A percentile compares a stretch with the other conserved stretches of the same genome.
Conservation (phyloP, 1,140 invertebrate species). For the Mamestra configurata region DNA sequence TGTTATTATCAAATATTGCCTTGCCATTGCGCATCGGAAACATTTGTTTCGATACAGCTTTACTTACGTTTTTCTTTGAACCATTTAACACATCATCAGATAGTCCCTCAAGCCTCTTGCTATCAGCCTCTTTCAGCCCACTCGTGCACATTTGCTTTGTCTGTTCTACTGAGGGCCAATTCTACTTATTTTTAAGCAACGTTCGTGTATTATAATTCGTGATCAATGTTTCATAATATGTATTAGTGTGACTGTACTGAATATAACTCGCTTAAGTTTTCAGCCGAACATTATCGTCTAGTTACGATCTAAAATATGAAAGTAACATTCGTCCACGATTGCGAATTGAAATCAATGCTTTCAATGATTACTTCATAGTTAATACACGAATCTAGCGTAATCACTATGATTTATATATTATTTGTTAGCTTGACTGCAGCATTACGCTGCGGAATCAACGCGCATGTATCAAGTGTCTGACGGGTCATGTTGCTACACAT, state of each 20-base stretch:
- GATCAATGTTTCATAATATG: no score
- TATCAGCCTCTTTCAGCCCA: no score
- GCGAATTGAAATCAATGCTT: slow-evolving; percentile 28
- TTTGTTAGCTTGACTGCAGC: neutral
- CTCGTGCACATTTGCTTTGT: no score
- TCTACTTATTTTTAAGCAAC: no score
- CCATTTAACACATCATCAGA: no score
- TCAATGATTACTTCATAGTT: slow-evolving; percentile 40
- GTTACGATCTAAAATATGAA: slow-evolving; percentile 42
- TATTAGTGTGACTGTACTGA: neutral
- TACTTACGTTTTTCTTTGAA: no score
- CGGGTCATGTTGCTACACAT: neutral
- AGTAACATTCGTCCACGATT: slow-evolving; percentile 29
- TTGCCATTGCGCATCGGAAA: no score
- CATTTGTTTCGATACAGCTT: no score
- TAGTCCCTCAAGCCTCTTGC: no score
- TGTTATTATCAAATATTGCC: no score
- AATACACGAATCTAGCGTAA: slow-evolving; percentile 8
- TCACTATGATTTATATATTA: neutral
- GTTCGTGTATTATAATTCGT: no score
- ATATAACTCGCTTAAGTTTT: neutral
- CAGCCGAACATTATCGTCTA: slow-evolving; percentile 20
- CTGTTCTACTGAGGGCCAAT: no score
- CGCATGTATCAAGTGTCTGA: neutral
- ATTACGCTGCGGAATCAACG: neutral